Conservation (phyloP, 2,113 vertebrate genomes). For the Dunckerocampus dactyliophorus region DNA sequence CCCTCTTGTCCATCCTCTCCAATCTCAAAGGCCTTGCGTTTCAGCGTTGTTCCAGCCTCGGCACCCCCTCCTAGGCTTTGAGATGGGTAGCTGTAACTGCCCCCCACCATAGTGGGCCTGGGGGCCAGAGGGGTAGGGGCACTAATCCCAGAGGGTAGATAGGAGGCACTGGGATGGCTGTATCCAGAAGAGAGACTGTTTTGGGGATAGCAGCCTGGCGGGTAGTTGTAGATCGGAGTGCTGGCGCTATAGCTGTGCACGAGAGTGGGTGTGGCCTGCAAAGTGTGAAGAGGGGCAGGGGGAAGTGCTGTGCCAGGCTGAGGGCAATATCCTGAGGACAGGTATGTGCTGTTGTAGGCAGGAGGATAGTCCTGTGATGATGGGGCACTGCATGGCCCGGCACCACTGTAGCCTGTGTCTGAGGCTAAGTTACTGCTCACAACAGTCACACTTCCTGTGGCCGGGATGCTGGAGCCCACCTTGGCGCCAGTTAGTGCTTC, state of each 20-base stretch:
- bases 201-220: constrained; percentile 72
- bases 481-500: constrained; percentile 81
- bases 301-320: constrained; percentile 75
- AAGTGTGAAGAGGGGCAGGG: constrained; percentile 64
- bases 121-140: constrained; percentile 80
- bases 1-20: constrained; percentile 63
- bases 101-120: constrained; percentile 68
- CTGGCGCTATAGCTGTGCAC: constrained; percentile 79
- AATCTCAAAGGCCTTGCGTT: constrained; percentile 85
- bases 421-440: constrained; percentile 63
- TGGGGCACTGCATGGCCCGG: constrained; percentile 49
- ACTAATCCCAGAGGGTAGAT: constrained; percentile 79
- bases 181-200: constrained; percentile 75
- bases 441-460: constrained; percentile 76
- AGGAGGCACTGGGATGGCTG: constrained; percentile 78
- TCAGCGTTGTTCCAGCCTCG: constrained; percentile 71
- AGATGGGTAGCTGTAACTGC: constrained; percentile 75
- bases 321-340: constrained; percentile 82
- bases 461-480: constrained; percentile 68
- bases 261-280: constrained; percentile 69
- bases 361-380: constrained; percentile 82
- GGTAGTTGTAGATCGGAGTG: constrained; percentile 82
- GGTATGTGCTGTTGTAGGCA: constrained; percentile 80
- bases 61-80: constrained; percentile 63
- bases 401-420: constrained; percentile 75